These are phyloP conservation scores for Gymnothorax javanicus DNA, from an alignment of 2,797 vertebrate genomes.

Conservation along the genomic window DNA sequence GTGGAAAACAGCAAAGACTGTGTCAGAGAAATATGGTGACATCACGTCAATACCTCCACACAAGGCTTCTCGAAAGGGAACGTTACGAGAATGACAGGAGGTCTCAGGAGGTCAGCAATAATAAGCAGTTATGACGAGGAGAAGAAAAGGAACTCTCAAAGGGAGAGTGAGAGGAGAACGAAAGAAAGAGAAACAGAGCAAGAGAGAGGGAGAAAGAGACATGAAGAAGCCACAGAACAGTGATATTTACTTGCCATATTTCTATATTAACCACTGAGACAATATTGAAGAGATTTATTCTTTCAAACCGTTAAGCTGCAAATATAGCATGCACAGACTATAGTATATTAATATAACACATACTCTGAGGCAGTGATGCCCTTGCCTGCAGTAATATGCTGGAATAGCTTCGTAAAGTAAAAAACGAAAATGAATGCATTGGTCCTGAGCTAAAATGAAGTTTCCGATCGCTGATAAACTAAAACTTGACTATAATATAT, in stretches of 20 bases:
- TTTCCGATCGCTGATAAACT: slow-evolving; percentile 48
- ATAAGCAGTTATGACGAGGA: not conserved
- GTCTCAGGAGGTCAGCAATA: not conserved
- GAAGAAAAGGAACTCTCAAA: not conserved
- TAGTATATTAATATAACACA: no score
- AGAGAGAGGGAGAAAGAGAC: not conserved
- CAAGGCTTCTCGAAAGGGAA: not conserved
- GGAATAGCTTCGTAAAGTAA: no score
- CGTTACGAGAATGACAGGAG: not conserved
- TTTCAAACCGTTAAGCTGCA: not conserved
- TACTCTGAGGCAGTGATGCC: no score
- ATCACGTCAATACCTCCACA: slow-evolving; percentile 1
- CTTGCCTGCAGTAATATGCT: no score
- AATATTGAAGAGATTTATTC: not conserved
- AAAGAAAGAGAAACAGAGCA: not conserved
- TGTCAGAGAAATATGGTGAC: not conserved
- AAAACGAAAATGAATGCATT: no score
- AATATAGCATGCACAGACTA: no score
- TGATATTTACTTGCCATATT: not conserved
- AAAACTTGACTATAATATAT: slow-evolving; percentile 25
- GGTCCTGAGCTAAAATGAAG: slow-evolving; percentile 55
- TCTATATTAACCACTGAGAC: not conserved
- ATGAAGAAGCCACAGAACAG: no score
- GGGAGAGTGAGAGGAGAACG: not conserved
- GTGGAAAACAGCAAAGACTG: not conserved